Base-by-base conservation (phyloP, 2,888 invertebrate genomes). In the Xanthia icteritia region DNA sequence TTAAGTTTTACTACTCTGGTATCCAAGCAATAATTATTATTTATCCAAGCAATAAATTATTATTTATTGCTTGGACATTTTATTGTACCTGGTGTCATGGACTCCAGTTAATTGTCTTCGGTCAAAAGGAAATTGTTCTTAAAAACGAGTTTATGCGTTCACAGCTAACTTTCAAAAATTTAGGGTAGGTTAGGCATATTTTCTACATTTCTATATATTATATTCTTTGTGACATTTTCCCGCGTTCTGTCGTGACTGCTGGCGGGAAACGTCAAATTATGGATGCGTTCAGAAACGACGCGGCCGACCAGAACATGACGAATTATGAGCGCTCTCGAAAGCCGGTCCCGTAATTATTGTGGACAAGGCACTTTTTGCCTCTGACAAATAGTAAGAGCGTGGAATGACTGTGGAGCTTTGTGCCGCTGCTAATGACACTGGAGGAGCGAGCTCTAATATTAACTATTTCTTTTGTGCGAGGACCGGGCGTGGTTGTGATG, bases 261-360 rank as follows among this genome's bases (percentile, higher is more conserved):
- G 91, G 93, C 95, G 96, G 95, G 96, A 96, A 95, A 94, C 94
- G 93, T 95, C 95, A 95, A 96, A 96, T 96, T 96, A 96, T 93
- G 94, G 93, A 93, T 93, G 94, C 95, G 94, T 94, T 95, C 95
- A 93, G 92, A 94, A 93, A 93, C 93, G 93, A 93, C 90, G 94
- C 96, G 94, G 94, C 95, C 95, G 95, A 96, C 92, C 96, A 96
- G 96, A 96, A 96, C 96, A 96, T 96, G 95, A 96, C 96, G 96
- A 96, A 96, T 96, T 95, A 96, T 93, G 94, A 94, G 93, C 93
- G 93, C 94, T 94, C 94, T 94, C 94, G 91, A 94, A 93, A 96
- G 95, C 95, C 95, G 93, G 96, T 94, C 95, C 94, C 96, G 95
- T 96, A 96, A 96, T 96, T 95, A 96, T 96, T 95, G 96, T 96